A percentile compares a stretch with the other conserved stretches of the same genome.
phyloP scores from a whole-genome alignment of 2,797 vertebrate genomes.

The Hemitrygon akajei region DNA sequence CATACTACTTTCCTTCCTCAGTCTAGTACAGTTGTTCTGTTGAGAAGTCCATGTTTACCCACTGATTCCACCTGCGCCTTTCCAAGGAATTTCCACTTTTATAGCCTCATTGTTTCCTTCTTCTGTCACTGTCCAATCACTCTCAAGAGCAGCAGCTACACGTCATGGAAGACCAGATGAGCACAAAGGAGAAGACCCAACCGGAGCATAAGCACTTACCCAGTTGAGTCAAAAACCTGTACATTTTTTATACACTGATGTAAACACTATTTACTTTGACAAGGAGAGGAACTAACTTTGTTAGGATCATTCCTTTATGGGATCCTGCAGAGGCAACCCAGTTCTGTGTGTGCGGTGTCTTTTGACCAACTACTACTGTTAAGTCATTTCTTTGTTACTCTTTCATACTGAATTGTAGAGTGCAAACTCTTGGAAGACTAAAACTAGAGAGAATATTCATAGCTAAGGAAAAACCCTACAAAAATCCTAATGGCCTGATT shows the following conservation, averaged over 20 bases:
- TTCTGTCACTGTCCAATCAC: too few relatives aligned
- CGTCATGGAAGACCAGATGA: background rate
- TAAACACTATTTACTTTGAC: background rate
- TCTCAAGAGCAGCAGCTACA: background rate
- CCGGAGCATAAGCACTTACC: background rate
- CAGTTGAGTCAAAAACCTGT: background rate
- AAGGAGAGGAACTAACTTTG: background rate
- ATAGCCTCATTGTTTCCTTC: too few relatives aligned
- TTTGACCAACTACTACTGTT: background rate
- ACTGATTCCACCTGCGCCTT: too few relatives aligned
- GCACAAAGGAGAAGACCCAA: background rate
- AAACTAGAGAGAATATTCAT: background rate
- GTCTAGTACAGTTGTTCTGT: too few relatives aligned
- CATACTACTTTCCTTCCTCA: too few relatives aligned
- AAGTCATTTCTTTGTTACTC: background rate
- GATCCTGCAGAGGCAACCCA: background rate
- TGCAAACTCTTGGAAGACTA: background rate
- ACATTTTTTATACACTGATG: background rate
- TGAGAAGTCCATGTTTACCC: too few relatives aligned
- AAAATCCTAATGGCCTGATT: conserved; percentile 12
- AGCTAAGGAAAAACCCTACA: background rate
- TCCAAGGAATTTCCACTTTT: background rate
- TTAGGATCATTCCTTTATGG: background rate
- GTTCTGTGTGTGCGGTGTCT: background rate
- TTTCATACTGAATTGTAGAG: background rate